These are phyloP conservation scores for Anoncus sp. DNA, from an alignment of 2,888 invertebrate species.

Conservation along the genomic window DNA sequence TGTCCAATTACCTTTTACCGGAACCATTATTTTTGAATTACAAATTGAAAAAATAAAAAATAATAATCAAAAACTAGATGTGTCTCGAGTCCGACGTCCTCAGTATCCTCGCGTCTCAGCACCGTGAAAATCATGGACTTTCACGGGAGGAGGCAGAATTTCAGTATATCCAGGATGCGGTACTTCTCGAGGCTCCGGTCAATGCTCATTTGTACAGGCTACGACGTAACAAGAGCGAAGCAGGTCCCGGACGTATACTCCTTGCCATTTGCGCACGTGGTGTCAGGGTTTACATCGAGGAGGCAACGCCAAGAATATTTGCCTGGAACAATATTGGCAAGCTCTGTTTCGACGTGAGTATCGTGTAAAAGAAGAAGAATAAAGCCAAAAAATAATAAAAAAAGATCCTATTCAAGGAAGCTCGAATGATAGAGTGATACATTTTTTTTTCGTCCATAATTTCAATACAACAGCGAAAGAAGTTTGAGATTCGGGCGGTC, in stretches of 20 bases:
- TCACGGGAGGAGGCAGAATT: constrained; percentile 92
- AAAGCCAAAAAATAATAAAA: no score
- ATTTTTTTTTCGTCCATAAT: constrained; percentile 33
- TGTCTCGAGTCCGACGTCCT: constrained; percentile 81
- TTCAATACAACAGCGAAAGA: constrained; percentile 88
- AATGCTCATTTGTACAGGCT: constrained; percentile 96
- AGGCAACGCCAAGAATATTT: constrained; percentile 87
- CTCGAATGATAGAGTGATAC: background rate
- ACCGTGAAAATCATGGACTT: constrained; percentile 92
- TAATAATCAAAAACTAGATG: constrained; percentile 74
- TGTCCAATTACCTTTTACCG: background rate
- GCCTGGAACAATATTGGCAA: constrained; percentile 98
- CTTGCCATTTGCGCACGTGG: constrained; percentile 97
- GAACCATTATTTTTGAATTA: background rate
- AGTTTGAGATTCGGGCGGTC: constrained; percentile 97
- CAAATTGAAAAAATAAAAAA: constrained; percentile 6
- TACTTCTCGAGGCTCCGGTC: constrained; percentile 91
- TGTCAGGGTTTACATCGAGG: constrained; percentile 93
- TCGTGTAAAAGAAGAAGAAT: background rate
- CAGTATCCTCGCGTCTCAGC: constrained; percentile 83
- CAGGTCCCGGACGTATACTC: constrained; percentile 92
- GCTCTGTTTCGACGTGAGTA: constrained; percentile 93
- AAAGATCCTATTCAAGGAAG: no score
- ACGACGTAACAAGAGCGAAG: constrained; percentile 90
- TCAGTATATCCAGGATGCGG: constrained; percentile 95